Evolutionary conservation across 1,140 invertebrate species (phyloP).

Genomic region (Drosophila chauvacae): DNA sequence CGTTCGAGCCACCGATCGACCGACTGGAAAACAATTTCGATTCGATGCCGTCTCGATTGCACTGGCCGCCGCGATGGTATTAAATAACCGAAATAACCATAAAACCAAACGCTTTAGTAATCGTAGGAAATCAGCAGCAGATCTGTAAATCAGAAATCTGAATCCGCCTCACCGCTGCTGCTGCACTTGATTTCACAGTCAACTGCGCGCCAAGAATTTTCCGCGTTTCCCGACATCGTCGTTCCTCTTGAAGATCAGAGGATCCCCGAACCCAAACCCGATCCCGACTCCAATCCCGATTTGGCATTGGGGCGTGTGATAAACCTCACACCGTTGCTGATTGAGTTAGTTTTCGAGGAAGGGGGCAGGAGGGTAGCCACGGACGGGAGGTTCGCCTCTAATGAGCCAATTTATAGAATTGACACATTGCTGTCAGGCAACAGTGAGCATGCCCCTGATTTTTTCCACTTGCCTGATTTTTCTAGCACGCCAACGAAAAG

Average conservation of each 20-base stretch:
- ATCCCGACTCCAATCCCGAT: conserved; percentile 8
- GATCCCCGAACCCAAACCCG: background rate
- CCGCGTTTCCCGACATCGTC: conserved; percentile 33
- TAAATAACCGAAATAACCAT: conserved; percentile 79
- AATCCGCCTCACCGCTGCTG: conserved; percentile 36
- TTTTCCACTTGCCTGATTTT: conserved; percentile 73
- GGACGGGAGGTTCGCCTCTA: conserved; percentile 51
- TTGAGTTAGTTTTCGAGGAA: conserved; percentile 22
- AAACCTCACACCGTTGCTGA: conserved; percentile 69
- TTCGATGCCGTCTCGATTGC: conserved; percentile 49
- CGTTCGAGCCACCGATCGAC: background rate
- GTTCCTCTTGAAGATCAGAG: conserved; percentile 41
- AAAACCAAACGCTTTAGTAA: conserved; percentile 71
- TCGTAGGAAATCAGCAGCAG: conserved; percentile 62
- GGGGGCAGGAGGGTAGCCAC: background rate
- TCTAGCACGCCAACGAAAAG: conserved; percentile 64
- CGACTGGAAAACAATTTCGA: conserved; percentile 64
- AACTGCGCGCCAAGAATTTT: conserved; percentile 68
- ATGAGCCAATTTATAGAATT: conserved; percentile 81
- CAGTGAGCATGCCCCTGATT: conserved; percentile 48
- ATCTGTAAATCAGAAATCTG: conserved; percentile 49
- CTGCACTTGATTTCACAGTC: conserved; percentile 72
- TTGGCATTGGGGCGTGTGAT: conserved; percentile 81
- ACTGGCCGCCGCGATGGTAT: conserved; percentile 47
- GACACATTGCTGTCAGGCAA: conserved; percentile 81